These are phyloP conservation scores for Kryphioiulus occultus DNA, from an alignment of 2,888 invertebrate species.

Conservation along the genomic window DNA sequence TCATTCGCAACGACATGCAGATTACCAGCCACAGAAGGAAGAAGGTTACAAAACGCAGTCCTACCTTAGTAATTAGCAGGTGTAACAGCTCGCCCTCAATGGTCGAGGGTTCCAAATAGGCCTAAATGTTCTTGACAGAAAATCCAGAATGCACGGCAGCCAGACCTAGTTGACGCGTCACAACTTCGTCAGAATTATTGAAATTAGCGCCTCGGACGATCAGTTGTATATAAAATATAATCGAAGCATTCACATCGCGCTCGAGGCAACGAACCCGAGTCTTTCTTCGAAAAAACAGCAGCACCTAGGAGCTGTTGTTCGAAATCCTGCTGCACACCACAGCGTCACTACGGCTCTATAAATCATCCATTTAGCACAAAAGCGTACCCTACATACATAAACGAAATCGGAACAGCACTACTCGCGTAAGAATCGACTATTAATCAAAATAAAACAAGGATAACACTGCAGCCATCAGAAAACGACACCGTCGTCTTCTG, in stretches of 20 bases:
- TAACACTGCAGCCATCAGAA: slow-evolving; percentile 16
- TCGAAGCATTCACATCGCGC: not conserved
- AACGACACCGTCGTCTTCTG: slow-evolving; percentile 14
- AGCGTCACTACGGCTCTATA: not conserved
- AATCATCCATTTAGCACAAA: slow-evolving; percentile 9
- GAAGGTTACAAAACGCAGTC: not conserved
- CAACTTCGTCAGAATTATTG: not conserved
- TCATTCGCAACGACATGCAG: not conserved
- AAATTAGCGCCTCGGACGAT: not conserved
- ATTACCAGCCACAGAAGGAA: not conserved
- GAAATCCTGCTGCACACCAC: not conserved
- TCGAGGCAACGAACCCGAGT: slow-evolving; percentile 6
- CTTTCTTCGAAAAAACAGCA: not conserved
- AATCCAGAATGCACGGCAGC: slow-evolving; percentile 7
- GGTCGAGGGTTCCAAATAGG: not conserved
- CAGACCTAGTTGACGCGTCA: not conserved
- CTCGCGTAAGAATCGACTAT: slow-evolving; percentile 1
- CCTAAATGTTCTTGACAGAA: not conserved
- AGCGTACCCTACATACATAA: not conserved
- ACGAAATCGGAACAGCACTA: slow-evolving; percentile 17
- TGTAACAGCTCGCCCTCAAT: not conserved
- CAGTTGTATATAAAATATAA: not conserved
- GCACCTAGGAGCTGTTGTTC: not conserved
- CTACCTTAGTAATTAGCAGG: slow-evolving; percentile 7
- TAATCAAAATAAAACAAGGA: slow-evolving; percentile 36